Evolutionary conservation across 2,888 invertebrate species (phyloP), one percentile per base, ranked within the genome.

Genomic region (Eupelmus urozonus): DNA sequence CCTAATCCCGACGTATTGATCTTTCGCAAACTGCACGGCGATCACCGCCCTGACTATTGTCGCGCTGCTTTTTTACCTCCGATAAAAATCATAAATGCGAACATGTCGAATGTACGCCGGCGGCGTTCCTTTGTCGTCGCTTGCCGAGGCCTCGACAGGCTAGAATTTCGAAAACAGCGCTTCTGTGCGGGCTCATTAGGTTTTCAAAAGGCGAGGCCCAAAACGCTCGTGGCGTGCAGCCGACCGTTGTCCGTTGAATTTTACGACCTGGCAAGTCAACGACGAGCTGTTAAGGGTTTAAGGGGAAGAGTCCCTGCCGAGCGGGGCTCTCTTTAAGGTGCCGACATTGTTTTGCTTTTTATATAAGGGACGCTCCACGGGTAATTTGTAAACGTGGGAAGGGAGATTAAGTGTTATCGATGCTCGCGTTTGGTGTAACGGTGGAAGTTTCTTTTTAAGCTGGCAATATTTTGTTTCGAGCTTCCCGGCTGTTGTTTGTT

Each of bases 1-100:
- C 25, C 62, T 71, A 71, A 76, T 71, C 76, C 34, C 49, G 76
- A 65, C 40, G 16, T 65, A 70, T 76, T 49, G 76, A 70, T 42
- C 63, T 63, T 60, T 60, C 27, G 65, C 53, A 34, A 63, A 72
- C 60, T 18, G n/a, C 18, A 29, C 29, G 49, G n/a, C 27, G 45
- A 65, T 20, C 55, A 63, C 45, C n/a, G 7, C 55, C 4, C 7
- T 23, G 42, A 27, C 67, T 25, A 29, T n/a, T 29, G 53, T 13
- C n/a, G 2, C 11, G 23, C 29, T 11, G 9, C 2, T 53, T 57
- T 42, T 59, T 11, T 42, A 16, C 25, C 57, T 57, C 16, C 29
- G 66, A 74, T 66, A 59, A 65, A 55, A 60, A 67, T 74, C 57
- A 53, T 18, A 27, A 5, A 11, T 20, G 51, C 20, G 27, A 40